Evolutionary conservation across 2,888 invertebrate genomes (phyloP).

Genomic region (Dyspetes luteomarginatus): DNA sequence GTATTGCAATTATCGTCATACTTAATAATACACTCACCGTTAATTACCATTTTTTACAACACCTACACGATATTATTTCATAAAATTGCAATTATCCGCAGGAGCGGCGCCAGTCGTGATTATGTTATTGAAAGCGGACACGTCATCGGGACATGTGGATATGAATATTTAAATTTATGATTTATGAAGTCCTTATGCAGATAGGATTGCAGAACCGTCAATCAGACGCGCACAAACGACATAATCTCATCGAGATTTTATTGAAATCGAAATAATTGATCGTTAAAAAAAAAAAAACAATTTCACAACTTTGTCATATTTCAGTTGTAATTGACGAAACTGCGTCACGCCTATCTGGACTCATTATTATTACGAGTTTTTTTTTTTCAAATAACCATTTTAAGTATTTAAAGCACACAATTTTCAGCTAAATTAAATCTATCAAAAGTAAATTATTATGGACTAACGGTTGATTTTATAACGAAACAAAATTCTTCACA

Average conservation of each 20-base stretch:
- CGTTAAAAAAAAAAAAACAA: not conserved
- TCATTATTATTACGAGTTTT: too few species aligned
- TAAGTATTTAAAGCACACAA: too few species aligned
- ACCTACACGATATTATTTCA: constrained; percentile 46
- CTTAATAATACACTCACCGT: constrained; percentile 41
- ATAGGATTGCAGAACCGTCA: constrained; percentile 58
- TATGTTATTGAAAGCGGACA: constrained; percentile 29
- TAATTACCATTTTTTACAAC: constrained; percentile 42
- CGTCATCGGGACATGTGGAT: not conserved
- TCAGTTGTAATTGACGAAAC: not conserved
- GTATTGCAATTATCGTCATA: constrained; percentile 19
- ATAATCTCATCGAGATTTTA: not conserved
- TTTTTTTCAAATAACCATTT: too few species aligned
- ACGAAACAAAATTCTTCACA: not conserved
- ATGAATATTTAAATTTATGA: constrained; percentile 54
- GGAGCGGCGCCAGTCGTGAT: constrained; percentile 50
- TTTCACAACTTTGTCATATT: not conserved
- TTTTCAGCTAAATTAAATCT: too few species aligned
- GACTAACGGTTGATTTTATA: not conserved
- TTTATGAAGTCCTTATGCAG: constrained; percentile 51
- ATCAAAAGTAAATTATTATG: not conserved
- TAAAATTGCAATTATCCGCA: constrained; percentile 44
- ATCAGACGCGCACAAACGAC: constrained; percentile 6
- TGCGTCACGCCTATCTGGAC: too few species aligned
- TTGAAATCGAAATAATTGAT: constrained; percentile 8